Conservation (phyloP, 1,140 invertebrate genomes). For the Eciton burchellii region DNA sequence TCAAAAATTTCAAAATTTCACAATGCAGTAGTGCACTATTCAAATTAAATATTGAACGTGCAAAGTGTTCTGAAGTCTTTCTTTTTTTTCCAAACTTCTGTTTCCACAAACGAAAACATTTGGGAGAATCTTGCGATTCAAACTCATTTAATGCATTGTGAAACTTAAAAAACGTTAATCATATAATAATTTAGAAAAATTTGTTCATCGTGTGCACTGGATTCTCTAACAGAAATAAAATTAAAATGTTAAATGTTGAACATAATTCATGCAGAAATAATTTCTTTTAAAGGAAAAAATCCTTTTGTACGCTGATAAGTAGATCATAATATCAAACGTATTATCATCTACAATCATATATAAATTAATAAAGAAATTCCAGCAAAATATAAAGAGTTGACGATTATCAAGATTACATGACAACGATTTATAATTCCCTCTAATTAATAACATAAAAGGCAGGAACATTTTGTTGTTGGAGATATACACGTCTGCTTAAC, state of each 20-base stretch:
- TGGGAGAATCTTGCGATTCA: neutral
- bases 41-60: constrained; percentile 3
- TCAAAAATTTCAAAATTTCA: neutral
- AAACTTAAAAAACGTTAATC: constrained; percentile 13
- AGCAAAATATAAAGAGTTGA: constrained; percentile 5
- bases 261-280: constrained; percentile 49
- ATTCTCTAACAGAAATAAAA: constrained; percentile 37
- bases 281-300: constrained; percentile 3
- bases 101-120: neutral
- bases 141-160: neutral
- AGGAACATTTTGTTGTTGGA: constrained; percentile 20
- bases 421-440: constrained; percentile 20
- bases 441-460: constrained; percentile 42
- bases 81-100: neutral
- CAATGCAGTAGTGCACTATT: neutral
- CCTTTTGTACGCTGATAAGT: neutral
- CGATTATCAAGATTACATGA: constrained; percentile 28
- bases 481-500: constrained; percentile 11
- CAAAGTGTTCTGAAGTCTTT: neutral
- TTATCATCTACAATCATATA: neutral
- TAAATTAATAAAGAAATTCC: constrained; percentile 21
- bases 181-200: constrained; percentile 4
- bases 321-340: constrained; percentile 23
- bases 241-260: constrained; percentile 19
- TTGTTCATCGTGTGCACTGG: constrained; percentile 12